Evolutionary conservation across 2,113 vertebrate genomes (phyloP).

Genomic region (Pseudonaja textilis): DNA sequence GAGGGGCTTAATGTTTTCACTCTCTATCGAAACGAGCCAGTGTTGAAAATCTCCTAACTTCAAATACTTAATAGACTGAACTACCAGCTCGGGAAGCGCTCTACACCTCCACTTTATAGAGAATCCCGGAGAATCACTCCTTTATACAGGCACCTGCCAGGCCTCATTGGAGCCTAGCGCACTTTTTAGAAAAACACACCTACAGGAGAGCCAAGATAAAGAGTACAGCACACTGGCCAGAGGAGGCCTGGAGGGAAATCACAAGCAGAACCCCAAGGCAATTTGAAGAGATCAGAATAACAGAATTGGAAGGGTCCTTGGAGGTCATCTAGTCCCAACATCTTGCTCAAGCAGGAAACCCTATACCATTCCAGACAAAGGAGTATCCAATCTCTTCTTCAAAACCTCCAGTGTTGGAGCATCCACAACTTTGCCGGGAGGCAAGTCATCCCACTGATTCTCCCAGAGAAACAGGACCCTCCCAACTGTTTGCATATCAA

Average conservation of each 20-base stretch:
- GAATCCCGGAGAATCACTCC: not conserved
- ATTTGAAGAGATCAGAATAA: not conserved
- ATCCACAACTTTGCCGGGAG: not conserved
- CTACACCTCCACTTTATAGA: not conserved
- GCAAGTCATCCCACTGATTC: not conserved
- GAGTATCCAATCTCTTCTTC: not conserved
- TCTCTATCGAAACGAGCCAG: not conserved
- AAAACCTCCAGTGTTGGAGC: not conserved
- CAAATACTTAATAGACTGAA: not conserved
- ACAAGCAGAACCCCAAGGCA: not conserved
- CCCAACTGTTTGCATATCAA: not conserved
- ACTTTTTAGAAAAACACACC: not conserved
- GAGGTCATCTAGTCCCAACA: not conserved
- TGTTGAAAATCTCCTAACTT: not conserved
- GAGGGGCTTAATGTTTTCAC: not conserved
- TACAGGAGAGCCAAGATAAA: not conserved
- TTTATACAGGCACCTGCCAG: not conserved
- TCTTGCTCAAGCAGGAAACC: not conserved
- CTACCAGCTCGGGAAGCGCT: not conserved
- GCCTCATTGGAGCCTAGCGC: not conserved
- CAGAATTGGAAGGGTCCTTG: not conserved
- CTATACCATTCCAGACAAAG: not conserved
- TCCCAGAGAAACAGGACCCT: not conserved
- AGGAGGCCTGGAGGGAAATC: not conserved
- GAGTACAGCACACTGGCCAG: not conserved